Conservation (phyloP, 2,113 vertebrate genomes). For the Tragelaphus scriptus region DNA sequence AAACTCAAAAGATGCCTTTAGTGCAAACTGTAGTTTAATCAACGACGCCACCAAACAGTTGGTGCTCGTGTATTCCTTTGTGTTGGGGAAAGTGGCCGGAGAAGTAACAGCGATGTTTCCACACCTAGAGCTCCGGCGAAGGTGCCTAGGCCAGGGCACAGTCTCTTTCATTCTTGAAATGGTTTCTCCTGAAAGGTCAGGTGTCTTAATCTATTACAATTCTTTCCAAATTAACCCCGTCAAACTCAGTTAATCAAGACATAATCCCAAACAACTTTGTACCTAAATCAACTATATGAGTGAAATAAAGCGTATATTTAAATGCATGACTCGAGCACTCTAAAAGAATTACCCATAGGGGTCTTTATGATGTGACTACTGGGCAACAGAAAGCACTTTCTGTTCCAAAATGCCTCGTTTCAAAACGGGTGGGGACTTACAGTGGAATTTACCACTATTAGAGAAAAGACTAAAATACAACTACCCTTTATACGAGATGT, state of each 20-base stretch:
- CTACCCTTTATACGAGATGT: neutral
- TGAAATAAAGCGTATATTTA: neutral
- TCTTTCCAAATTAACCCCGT: neutral
- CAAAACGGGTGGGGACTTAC: neutral
- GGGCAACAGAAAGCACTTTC: neutral
- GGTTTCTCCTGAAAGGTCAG: neutral
- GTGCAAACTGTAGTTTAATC: neutral
- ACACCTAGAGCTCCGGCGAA: neutral
- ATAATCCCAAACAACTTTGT: neutral
- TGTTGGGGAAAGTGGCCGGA: neutral
- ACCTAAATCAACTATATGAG: neutral
- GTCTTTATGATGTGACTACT: neutral
- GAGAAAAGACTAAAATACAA: neutral
- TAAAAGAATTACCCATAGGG: neutral
- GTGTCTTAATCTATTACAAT: neutral
- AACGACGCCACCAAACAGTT: neutral
- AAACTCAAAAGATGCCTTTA: neutral
- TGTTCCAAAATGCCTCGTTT: neutral
- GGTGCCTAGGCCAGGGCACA: neutral
- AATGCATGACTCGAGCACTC: neutral
- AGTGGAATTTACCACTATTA: neutral
- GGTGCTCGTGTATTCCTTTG: slow-evolving; percentile 18
- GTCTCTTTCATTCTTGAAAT: neutral
- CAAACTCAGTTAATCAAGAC: neutral
- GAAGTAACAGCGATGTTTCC: neutral